phyloP scores from a whole-genome alignment of 1,140 invertebrate genomes.

The Drosophila sproati region DNA sequence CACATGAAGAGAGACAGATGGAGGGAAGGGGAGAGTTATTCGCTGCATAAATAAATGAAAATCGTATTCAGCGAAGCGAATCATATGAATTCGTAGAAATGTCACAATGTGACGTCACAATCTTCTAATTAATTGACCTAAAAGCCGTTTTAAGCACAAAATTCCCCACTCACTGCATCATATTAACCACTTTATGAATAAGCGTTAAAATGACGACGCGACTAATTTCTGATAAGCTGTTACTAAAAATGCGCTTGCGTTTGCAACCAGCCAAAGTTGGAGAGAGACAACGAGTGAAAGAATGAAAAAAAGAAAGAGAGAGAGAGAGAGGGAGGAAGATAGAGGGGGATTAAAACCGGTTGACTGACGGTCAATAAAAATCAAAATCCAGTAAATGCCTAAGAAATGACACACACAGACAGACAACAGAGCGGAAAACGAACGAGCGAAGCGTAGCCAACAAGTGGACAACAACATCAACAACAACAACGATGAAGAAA shows the following conservation, averaged over 20 bases:
- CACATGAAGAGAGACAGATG: not conserved
- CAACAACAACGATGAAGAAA: conserved; percentile 13
- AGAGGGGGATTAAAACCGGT: conserved; percentile 56
- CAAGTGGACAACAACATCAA: conserved; percentile 43
- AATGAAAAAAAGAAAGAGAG: conserved; percentile 11
- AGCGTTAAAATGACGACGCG: conserved; percentile 46
- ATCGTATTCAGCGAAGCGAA: conserved; percentile 39
- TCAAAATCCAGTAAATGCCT: conserved; percentile 64
- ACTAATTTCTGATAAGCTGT: conserved; percentile 46
- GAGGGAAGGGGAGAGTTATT: not conserved
- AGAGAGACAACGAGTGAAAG: conserved; percentile 13
- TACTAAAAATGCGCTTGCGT: conserved; percentile 42
- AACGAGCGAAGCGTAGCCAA: conserved; percentile 30
- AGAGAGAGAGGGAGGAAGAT: conserved; percentile 28
- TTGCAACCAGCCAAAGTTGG: conserved; percentile 1
- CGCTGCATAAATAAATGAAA: conserved; percentile 51
- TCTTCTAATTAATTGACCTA: conserved; percentile 25
- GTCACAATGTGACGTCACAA: conserved; percentile 40
- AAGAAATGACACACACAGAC: conserved; percentile 63
- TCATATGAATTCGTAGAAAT: conserved; percentile 44
- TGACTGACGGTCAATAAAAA: conserved; percentile 59
- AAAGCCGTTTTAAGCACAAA: conserved; percentile 16
- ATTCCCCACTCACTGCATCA: not conserved
- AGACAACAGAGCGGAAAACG: conserved; percentile 38
- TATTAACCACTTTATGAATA: conserved; percentile 42